Evolutionary conservation across 2,113 vertebrate species (phyloP).

Genomic region (Erythrolamprus reginae): DNA sequence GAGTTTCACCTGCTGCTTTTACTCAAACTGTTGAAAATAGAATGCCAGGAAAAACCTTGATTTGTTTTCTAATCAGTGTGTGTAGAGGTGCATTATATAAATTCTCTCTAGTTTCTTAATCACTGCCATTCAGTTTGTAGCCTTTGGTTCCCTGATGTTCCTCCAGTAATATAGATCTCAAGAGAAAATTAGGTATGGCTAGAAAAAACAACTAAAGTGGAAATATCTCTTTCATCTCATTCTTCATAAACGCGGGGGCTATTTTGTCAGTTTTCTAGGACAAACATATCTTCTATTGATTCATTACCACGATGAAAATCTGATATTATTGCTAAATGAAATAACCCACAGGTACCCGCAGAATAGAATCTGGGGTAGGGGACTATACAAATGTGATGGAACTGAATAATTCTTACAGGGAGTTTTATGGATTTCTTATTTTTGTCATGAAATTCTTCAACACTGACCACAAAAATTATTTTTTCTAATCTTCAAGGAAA

Average conservation of each 20-base stretch:
- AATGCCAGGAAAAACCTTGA: background rate
- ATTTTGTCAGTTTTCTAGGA: background rate
- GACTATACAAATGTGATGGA: background rate
- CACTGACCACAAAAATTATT: background rate
- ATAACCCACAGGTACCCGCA: background rate
- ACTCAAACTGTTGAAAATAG: background rate
- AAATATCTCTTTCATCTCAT: background rate
- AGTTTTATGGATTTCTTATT: background rate
- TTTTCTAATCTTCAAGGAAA: conserved; percentile 62
- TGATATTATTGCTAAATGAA: background rate
- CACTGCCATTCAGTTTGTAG: background rate
- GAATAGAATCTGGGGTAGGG: background rate
- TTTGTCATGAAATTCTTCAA: background rate
- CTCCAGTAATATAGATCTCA: background rate
- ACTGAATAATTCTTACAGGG: background rate
- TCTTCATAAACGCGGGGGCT: background rate
- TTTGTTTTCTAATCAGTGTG: background rate
- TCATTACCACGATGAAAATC: background rate
- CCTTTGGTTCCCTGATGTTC: background rate
- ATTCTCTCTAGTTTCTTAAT: background rate
- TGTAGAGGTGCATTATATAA: background rate
- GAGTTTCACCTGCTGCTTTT: background rate
- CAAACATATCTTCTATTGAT: background rate
- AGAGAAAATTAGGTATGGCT: background rate
- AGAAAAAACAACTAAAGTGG: background rate